Percentiles rank a stretch among this genome's conserved stretches.
Evolutionary conservation across 2,797 vertebrate species (phyloP).

Genomic region (Betta splendens): DNA sequence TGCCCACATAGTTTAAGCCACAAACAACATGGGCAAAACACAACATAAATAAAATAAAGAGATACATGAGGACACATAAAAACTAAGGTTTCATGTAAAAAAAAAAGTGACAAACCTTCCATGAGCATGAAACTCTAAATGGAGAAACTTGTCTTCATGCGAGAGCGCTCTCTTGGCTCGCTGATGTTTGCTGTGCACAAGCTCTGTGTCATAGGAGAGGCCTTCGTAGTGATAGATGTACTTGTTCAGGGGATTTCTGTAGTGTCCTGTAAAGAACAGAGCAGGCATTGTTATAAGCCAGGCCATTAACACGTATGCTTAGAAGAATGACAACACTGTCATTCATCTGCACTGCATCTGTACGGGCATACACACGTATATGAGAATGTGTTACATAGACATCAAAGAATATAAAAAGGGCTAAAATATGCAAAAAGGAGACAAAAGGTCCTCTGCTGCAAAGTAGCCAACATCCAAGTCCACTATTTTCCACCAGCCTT

Average conservation of each 20-base stretch:
- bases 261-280: slow-evolving; percentile 85
- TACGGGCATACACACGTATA: background rate
- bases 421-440: background rate
- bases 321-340: background rate
- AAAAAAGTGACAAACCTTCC: slow-evolving; percentile 86
- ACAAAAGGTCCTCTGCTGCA: background rate
- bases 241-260: slow-evolving; percentile 95
- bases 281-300: slow-evolving; percentile 14
- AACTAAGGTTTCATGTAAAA: slow-evolving; percentile 7
- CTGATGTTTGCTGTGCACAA: slow-evolving; percentile 93
- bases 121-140: slow-evolving; percentile 94
- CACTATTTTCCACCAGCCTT: background rate
- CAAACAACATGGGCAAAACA: slow-evolving; percentile 17
- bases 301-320: background rate
- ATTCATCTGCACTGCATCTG: too few relatives aligned
- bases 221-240: slow-evolving; percentile 98
- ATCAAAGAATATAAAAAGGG: background rate
- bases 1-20: slow-evolving; percentile 32
- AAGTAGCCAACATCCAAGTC: background rate
- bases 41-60: slow-evolving; percentile 14
- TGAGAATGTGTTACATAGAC: background rate
- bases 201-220: slow-evolving; percentile 90
- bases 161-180: slow-evolving; percentile 92
- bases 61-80: slow-evolving; percentile 9
- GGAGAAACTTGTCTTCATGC: slow-evolving; percentile 90